Base-by-base conservation (phyloP, 2,797 vertebrate species). In the Phylloscopus collybita region DNA sequence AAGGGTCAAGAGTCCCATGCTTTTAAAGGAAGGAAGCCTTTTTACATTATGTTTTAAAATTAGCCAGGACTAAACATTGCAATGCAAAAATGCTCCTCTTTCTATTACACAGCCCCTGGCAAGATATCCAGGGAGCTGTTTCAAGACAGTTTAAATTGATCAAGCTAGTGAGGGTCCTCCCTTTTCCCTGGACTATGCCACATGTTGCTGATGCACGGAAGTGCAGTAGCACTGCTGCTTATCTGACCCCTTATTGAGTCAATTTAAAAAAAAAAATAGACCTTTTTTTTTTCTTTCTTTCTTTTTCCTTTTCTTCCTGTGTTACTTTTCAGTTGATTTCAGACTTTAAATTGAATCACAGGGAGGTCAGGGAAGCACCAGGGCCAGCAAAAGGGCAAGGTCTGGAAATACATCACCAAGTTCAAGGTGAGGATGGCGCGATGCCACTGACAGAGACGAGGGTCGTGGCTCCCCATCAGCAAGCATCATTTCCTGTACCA, bases 291-390 rank as follows among this genome's bases (percentile, higher is more conserved):
- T 26, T 50, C 36, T 36, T 4, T 2, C 10, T 2, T 11, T 64
- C 8, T 4, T 16, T 30, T 15, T 16, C 22, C 6, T 30, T 40
- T 69, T 40, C 22, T 49, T 12, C 5, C 26, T 54, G 26, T 11
- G 15, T 67, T 92, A 27, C 30, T 85, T 84, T 90, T 94, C 66
- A 49, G 47, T 73, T 86, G 56, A 38, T 84, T 90, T 93, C 93
- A 94, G 86, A 56, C 66, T 86, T 90, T 27, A 65, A 74, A 44
- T 13, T 66, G 67, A 84, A 76, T 79, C 80, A 34, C 44, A 4
- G 51, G 29, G 73, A 79, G 83, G 93, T 84, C 90, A 93, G 51
- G 66, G 44, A 30, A 90, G 80, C 62, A 84, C 13, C 36, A 64
- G 36, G 56, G 51, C 54, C 73, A 81, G 73, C 13, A 42, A 69